Percentiles rank a stretch among this genome's conserved stretches.
phyloP scores from a whole-genome alignment of 2,888 invertebrate species.

The Heliconius charithonia region DNA sequence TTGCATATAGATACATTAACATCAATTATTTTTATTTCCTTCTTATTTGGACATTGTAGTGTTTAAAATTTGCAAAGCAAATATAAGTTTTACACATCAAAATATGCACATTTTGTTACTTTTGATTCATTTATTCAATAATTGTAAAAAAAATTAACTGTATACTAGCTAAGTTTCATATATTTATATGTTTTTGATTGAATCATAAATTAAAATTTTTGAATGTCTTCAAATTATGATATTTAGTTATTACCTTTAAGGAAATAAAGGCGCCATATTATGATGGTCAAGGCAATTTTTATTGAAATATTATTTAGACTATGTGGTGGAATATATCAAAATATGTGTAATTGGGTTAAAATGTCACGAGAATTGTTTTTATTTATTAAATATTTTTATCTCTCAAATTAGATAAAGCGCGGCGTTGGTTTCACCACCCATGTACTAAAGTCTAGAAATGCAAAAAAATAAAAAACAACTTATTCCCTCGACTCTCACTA shows the following conservation, averaged over 20 bases:
- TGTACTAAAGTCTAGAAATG: too few species aligned
- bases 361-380: too few species aligned
- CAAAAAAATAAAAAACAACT: accelerated
- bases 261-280: too few species aligned
- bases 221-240: too few species aligned
- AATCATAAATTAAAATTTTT: neutral
- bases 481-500: too few species aligned
- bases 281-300: too few species aligned
- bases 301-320: too few species aligned
- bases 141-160: neutral
- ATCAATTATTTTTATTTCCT: neutral
- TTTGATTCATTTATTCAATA: neutral
- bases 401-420: neutral
- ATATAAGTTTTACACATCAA: neutral
- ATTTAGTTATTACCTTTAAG: too few species aligned
- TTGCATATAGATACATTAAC: neutral
- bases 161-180: neutral
- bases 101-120: constrained; percentile 13
- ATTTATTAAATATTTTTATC: too few species aligned
- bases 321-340: too few species aligned
- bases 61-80: constrained; percentile 15
- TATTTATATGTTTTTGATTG: neutral
- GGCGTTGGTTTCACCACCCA: neutral
- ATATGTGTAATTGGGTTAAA: too few species aligned
- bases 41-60: neutral